Evolutionary conservation across 2,797 vertebrate genomes (phyloP).

Genomic region (Chelonia mydas): DNA sequence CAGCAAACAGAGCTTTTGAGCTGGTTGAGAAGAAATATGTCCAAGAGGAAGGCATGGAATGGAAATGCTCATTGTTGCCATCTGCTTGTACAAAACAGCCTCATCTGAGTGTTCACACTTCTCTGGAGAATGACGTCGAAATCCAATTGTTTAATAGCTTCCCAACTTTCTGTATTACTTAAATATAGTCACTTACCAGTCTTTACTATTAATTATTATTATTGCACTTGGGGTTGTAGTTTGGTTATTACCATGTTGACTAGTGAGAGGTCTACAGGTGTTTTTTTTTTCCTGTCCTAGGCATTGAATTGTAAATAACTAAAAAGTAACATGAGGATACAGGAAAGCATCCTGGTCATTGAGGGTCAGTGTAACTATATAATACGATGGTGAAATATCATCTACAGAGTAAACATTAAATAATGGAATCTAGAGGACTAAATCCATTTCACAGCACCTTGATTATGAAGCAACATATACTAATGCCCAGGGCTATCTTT

Average conservation of each 20-base stretch:
- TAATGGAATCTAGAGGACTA: neutral
- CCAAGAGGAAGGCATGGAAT: neutral
- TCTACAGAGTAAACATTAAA: neutral
- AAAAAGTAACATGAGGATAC: neutral
- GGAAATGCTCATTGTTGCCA: neutral
- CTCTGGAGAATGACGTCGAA: neutral
- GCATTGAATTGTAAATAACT: neutral
- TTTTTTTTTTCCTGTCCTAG: neutral
- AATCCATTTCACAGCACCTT: neutral
- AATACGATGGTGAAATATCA: neutral
- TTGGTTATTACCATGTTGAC: neutral
- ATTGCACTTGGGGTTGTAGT: neutral
- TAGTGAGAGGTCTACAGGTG: neutral
- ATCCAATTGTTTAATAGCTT: neutral
- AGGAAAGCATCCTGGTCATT: neutral
- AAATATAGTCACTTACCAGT: neutral
- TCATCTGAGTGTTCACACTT: neutral
- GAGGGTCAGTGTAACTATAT: neutral
- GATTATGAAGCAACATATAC: neutral
- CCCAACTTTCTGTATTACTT: neutral
- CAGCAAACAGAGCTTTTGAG: fast-evolving
- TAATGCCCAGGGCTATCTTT: fast-evolving
- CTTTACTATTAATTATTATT: neutral
- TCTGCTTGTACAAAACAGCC: neutral
- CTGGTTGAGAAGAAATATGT: neutral